phyloP scores from a whole-genome alignment of 1,140 invertebrate species.

The Agrilus planipennis region DNA sequence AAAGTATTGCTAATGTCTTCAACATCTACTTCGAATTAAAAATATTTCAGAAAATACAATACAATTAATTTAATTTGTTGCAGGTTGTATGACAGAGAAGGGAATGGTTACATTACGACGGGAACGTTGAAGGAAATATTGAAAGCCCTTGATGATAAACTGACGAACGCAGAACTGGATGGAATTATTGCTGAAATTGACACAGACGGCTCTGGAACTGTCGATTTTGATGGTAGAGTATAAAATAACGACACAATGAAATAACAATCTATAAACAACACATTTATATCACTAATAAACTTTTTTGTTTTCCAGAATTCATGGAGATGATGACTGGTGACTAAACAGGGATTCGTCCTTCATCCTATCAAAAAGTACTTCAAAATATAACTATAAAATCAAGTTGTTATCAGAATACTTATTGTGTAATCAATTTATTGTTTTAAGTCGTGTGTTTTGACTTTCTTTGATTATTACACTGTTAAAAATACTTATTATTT shows the following conservation, averaged over 20 bases:
- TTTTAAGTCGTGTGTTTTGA: no score
- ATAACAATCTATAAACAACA: neutral
- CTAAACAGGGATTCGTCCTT: no score
- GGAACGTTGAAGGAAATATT: constrained; percentile 82
- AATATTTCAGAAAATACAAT: no score
- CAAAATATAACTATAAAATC: no score
- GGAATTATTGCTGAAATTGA: constrained; percentile 91
- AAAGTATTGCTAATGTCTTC: no score
- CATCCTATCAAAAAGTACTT: no score
- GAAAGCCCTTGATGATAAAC: constrained; percentile 79
- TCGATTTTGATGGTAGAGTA: constrained; percentile 71
- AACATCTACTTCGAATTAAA: no score
- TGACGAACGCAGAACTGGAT: constrained; percentile 70
- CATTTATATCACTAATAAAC: neutral
- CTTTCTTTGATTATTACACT: no score
- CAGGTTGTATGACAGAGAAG: constrained; percentile 59
- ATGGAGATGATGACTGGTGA: constrained; percentile 82
- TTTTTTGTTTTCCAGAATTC: constrained; percentile 49
- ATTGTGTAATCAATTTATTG: no score
- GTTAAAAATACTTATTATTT: no score
- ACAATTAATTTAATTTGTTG: no score
- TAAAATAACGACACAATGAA: neutral
- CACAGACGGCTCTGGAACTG: constrained; percentile 84
- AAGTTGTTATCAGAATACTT: no score
- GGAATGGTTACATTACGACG: constrained; percentile 89